These are phyloP conservation scores for Heliangelus exortis DNA, from an alignment of 2,797 vertebrate genomes.

Conservation along the genomic window DNA sequence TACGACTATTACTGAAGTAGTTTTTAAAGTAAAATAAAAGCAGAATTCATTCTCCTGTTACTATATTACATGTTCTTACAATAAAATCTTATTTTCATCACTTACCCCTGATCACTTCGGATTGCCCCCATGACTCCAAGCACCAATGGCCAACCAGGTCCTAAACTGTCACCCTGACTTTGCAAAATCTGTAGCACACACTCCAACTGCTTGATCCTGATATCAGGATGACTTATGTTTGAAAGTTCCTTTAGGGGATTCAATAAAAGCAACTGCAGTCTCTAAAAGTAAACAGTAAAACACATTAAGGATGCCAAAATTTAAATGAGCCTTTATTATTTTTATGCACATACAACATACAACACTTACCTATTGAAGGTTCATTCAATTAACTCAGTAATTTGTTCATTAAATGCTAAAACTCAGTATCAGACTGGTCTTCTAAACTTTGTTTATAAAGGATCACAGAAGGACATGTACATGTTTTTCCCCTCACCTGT, in stretches of 20 bases:
- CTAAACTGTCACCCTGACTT: constrained; percentile 95
- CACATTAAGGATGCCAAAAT: constrained; percentile 16
- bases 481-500: background rate
- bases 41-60: background rate
- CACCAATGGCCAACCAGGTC: constrained; percentile 96
- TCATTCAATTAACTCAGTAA: background rate
- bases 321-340: background rate
- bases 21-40: background rate
- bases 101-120: constrained; percentile 97
- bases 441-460: background rate
- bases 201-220: constrained; percentile 96
- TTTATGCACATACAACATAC: background rate
- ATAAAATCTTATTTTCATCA: constrained; percentile 27
- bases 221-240: constrained; percentile 93
- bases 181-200: constrained; percentile 97
- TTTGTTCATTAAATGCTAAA: background rate
- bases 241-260: constrained; percentile 96
- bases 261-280: constrained; percentile 93
- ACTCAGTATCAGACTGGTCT: background rate
- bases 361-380: background rate
- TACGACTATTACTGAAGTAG: background rate
- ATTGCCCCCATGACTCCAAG: constrained; percentile 98
- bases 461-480: background rate
- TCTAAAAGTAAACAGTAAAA: constrained; percentile 77
- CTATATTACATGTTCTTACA: background rate